These are phyloP conservation scores for Osmoderma eremita DNA, from an alignment of 2,888 invertebrate species.

Conservation along the genomic window DNA sequence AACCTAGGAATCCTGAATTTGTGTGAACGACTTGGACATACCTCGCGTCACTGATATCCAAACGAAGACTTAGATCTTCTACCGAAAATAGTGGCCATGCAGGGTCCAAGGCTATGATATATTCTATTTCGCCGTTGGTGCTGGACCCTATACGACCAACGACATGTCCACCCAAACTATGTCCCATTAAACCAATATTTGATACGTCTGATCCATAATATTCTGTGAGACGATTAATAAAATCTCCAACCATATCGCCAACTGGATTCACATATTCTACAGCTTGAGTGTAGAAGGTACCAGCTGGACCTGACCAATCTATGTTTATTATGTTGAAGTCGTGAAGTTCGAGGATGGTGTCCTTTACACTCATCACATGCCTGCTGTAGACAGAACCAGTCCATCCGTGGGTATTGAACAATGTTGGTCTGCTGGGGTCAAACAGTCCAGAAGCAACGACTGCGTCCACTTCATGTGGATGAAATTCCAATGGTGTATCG, in stretches of 20 bases:
- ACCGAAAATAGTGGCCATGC: slow-evolving; percentile 52
- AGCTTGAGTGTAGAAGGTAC: slow-evolving; percentile 42
- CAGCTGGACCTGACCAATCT: slow-evolving; percentile 44
- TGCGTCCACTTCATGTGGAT: slow-evolving; percentile 37
- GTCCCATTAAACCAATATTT: slow-evolving; percentile 39
- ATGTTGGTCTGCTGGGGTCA: slow-evolving; percentile 38
- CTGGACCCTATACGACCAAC: slow-evolving; percentile 65
- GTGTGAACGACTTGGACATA: slow-evolving; percentile 88
- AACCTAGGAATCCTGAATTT: slow-evolving; percentile 64
- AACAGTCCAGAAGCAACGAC: slow-evolving; percentile 36
- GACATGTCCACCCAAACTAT: slow-evolving; percentile 42
- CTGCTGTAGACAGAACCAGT: slow-evolving; percentile 40
- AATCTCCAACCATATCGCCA: slow-evolving; percentile 43
- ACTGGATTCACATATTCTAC: slow-evolving; percentile 41
- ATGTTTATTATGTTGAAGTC: slow-evolving; percentile 46
- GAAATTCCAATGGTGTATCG: slow-evolving; percentile 21
- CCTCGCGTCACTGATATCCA: slow-evolving; percentile 80
- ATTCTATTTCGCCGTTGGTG: slow-evolving; percentile 43
- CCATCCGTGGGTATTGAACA: slow-evolving; percentile 47
- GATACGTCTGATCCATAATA: slow-evolving; percentile 30
- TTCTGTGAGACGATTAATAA: slow-evolving; percentile 41
- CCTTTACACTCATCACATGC: slow-evolving; percentile 33
- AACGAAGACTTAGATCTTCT: slow-evolving; percentile 76
- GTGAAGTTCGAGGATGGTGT: slow-evolving; percentile 36
- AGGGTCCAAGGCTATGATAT: slow-evolving; percentile 56